A percentile compares a stretch with the other conserved stretches of the same genome.
phyloP scores from a whole-genome alignment of 2,113 vertebrate species.

The Myxocyprinus asiaticus region DNA sequence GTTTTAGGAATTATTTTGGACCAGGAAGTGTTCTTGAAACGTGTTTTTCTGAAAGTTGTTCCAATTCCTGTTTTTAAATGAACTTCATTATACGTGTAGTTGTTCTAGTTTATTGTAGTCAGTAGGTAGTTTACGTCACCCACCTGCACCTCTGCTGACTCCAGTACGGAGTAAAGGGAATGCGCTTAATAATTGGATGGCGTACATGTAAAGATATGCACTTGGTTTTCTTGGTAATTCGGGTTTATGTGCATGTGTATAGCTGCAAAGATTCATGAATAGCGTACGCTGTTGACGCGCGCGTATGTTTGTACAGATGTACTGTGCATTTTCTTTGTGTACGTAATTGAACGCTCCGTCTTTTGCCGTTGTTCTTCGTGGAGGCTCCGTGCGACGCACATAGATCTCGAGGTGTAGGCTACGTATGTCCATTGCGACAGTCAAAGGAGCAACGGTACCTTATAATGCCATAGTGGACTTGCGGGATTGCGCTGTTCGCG shows the following conservation, averaged over 20 bases:
- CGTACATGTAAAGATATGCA: not conserved
- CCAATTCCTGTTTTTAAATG: not conserved
- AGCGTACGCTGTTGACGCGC: not conserved
- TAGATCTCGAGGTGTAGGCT: not conserved
- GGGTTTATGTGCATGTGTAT: not conserved
- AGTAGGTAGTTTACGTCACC: not conserved
- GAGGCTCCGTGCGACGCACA: not conserved
- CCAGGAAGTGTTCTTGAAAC: not conserved
- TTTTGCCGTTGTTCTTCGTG: not conserved
- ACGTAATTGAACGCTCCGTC: not conserved
- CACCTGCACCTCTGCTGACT: conserved; percentile 24
- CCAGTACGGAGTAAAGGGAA: not conserved
- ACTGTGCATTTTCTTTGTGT: not conserved
- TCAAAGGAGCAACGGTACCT: not conserved
- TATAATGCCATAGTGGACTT: not conserved
- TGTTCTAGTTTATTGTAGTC: not conserved
- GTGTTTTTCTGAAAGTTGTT: not conserved
- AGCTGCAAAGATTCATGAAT: not conserved
- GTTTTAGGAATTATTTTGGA: not conserved
- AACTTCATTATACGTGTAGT: not conserved
- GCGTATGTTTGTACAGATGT: not conserved
- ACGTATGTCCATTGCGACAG: conserved; percentile 24
- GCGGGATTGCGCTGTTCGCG: not conserved
- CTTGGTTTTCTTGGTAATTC: too few species aligned
- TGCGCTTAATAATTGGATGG: not conserved